Evolutionary conservation across 2,888 invertebrate genomes (phyloP).

Genomic region (Piscicola geometra): DNA sequence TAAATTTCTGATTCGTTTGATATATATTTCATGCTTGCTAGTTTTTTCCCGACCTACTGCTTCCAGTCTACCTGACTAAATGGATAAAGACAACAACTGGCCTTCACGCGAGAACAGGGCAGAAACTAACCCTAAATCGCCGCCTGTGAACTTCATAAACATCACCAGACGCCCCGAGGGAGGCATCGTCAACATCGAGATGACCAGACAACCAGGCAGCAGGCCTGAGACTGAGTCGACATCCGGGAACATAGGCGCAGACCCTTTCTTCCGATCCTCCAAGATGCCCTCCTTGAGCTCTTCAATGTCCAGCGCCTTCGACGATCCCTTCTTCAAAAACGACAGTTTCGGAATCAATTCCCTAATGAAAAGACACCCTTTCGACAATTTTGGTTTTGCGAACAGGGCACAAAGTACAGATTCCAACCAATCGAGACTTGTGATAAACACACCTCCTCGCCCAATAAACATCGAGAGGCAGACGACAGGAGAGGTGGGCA

Average conservation of each 20-base stretch:
- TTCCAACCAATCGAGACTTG: slow-evolving; percentile 42
- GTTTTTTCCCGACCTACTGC: too few species aligned
- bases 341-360: slow-evolving; percentile 14
- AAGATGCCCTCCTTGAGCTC: slow-evolving; percentile 17
- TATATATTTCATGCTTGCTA: too few species aligned
- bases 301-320: slow-evolving; percentile 16
- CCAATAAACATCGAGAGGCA: slow-evolving; percentile 40
- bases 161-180: slow-evolving; percentile 37
- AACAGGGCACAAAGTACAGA: slow-evolving; percentile 28
- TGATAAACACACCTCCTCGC: slow-evolving; percentile 38
- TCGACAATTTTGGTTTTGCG: slow-evolving; percentile 20
- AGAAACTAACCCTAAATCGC: slow-evolving; percentile 13
- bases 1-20: too few species aligned
- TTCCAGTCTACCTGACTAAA: too few species aligned
- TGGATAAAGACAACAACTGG: slow-evolving; percentile 29
- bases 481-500: slow-evolving; percentile 33
- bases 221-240: slow-evolving; percentile 2
- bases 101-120: slow-evolving; percentile 7
- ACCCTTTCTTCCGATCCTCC: slow-evolving; percentile 2
- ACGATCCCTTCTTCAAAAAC: slow-evolving; percentile 26
- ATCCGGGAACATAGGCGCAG: background rate
- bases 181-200: slow-evolving; percentile 36
- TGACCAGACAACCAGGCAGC: slow-evolving; percentile 29
- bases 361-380: slow-evolving; percentile 26
- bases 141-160: slow-evolving; percentile 37